Evolutionary conservation across 2,113 vertebrate species (phyloP).

Genomic region (Corapipo altera): DNA sequence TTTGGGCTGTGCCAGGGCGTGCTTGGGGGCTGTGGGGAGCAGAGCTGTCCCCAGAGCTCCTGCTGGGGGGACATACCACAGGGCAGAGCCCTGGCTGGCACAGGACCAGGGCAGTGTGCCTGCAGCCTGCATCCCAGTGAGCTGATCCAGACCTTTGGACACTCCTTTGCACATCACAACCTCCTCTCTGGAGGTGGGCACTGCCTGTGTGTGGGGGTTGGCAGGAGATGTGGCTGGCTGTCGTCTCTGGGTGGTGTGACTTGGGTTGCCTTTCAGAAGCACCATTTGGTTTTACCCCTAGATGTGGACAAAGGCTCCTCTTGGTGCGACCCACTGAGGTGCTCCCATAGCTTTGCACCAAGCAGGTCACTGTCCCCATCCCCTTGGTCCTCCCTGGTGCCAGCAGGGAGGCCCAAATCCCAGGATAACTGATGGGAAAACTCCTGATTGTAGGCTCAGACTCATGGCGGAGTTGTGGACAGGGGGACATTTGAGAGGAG

Average conservation of each 20-base stretch:
- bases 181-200: background rate
- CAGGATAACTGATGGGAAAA: background rate
- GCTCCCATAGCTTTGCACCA: background rate
- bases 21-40: background rate
- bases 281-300: background rate
- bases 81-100: background rate
- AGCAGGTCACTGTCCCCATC: background rate
- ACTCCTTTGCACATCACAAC: background rate
- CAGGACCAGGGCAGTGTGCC: background rate
- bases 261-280: background rate
- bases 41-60: background rate
- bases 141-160: background rate
- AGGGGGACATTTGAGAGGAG: background rate
- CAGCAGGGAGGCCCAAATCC: background rate
- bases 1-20: fast-evolving
- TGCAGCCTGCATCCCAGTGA: background rate
- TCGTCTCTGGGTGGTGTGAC: background rate
- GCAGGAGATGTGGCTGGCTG: background rate
- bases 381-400: background rate
- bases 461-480: fast-evolving
- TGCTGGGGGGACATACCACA: fast-evolving
- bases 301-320: background rate
- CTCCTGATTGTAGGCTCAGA: background rate
- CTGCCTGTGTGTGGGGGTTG: background rate
- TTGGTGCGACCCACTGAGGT: too few relatives aligned